Evolutionary conservation across 2,888 invertebrate species (phyloP).

Genomic region (Torymus tubicola): DNA sequence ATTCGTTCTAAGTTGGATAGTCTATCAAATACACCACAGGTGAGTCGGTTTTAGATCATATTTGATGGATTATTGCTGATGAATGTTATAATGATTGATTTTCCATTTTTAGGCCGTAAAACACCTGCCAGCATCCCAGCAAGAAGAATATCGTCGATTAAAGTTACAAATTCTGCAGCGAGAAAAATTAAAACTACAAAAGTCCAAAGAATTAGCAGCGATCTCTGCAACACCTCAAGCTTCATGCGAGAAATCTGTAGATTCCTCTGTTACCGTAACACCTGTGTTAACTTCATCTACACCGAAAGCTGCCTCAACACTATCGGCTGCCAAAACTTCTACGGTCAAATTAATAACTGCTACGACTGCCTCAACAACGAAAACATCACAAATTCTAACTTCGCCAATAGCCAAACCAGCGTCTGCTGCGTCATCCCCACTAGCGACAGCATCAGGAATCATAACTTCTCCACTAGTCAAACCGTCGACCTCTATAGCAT

Average conservation of each 20-base stretch:
- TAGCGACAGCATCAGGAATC: too few relatives aligned
- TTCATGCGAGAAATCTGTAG: background rate
- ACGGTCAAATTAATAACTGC: too few relatives aligned
- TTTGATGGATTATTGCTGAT: background rate
- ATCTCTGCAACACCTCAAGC: background rate
- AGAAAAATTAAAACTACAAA: slow-evolving; percentile 62
- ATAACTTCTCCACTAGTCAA: too few relatives aligned
- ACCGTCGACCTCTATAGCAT: too few relatives aligned
- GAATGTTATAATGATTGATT: slow-evolving; percentile 5
- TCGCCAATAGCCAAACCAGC: too few relatives aligned
- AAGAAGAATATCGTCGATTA: slow-evolving; percentile 75
- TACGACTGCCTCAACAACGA: too few relatives aligned
- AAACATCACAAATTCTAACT: too few relatives aligned
- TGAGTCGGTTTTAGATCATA: slow-evolving; percentile 18
- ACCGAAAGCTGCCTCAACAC: slow-evolving; percentile 15
- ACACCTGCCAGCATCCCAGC: slow-evolving; percentile 73
- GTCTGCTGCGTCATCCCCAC: too few relatives aligned
- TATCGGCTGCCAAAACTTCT: background rate
- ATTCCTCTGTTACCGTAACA: background rate
- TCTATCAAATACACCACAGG: slow-evolving; percentile 45
- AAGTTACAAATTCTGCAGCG: slow-evolving; percentile 73
- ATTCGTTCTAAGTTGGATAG: background rate
- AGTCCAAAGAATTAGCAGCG: slow-evolving; percentile 22
- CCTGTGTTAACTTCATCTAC: slow-evolving; percentile 8
- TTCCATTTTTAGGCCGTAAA: slow-evolving; percentile 72